Base-by-base conservation (phyloP, 2,113 vertebrate genomes). In the Columba janthina region DNA sequence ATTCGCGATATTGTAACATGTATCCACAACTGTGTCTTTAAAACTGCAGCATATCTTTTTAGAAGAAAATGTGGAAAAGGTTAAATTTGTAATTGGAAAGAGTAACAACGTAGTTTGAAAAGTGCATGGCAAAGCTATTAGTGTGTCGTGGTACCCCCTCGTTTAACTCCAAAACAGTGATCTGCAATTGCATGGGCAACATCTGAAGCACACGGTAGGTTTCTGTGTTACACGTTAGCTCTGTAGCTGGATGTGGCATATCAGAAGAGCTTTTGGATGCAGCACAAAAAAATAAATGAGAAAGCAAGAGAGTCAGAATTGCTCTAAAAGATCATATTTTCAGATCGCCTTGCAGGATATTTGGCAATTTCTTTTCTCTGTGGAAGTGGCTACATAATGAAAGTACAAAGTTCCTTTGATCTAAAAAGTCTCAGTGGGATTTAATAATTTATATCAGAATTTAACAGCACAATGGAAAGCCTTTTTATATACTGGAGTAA, bases 371-470 rank as follows among this genome's bases (percentile, higher is more conserved):
- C 46, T 91, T 70, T 93, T 87, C 61, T 85, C 53, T 85, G 14
- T 76, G 94, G 78, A 96, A 96, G 65, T 67, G 71, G 50, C 83
- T 92, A 85, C 61, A 64, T 94, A 94, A 91, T 73, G 66, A 93
- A 96, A 96, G 61, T 48, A 95, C 40, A 69, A 89, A 89, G 53
- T 60, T 91, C 64, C 60, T 96, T 97, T 97, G 88, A 97, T 95
- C 85, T 90, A 60, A 94, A 90, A 88, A 56, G 24, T 85, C 82
- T 73, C 81, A 38, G 60, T 80, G 79, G 90, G 79, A 71, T 94
- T 96, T 95, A 94, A 89, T 96, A 88, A 96, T 96, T 96, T 94
- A 93, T 87, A 94, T 96, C 70, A 93, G 51, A 93, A 91, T 86
- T 96, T 96, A 93, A 83, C 66, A 90, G 65, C 92, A 90, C 82